phyloP scores from a whole-genome alignment of 92 coral and sea anemone genomes.

The Phenganax subtilis region DNA sequence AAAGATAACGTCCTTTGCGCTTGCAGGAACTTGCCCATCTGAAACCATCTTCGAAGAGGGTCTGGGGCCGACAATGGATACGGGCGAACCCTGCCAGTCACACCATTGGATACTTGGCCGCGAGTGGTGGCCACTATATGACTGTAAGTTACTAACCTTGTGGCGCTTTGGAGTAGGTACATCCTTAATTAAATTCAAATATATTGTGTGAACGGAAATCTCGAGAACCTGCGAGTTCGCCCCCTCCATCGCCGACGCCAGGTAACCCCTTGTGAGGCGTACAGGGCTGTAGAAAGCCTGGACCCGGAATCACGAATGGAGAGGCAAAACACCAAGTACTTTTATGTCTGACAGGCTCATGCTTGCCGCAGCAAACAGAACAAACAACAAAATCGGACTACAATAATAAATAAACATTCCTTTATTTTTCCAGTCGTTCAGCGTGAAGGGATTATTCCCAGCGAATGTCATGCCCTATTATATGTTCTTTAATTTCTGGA shows the following conservation, averaged over 20 bases:
- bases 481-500: too few relatives aligned
- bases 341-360: too few relatives aligned
- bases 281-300: constrained; percentile 47
- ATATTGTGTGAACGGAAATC: not conserved
- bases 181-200: constrained; percentile 16
- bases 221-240: constrained; percentile 19
- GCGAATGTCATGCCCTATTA: too few relatives aligned
- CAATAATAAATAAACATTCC: too few relatives aligned
- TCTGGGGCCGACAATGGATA: constrained; percentile 46
- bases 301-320: not conserved
- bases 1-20: constrained; percentile 37
- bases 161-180: constrained; percentile 33
- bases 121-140: not conserved
- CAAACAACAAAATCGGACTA: too few relatives aligned
- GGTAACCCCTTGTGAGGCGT: constrained; percentile 47
- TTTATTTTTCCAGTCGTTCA: too few relatives aligned
- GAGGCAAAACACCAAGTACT: too few relatives aligned
- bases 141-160: constrained; percentile 15
- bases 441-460: too few relatives aligned
- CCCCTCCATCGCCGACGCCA: constrained; percentile 49
- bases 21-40: not conserved
- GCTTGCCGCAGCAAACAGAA: too few relatives aligned
- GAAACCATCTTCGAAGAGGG: constrained; percentile 49
- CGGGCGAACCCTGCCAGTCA: constrained; percentile 57
- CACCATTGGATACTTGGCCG: constrained; percentile 54